Evolutionary conservation across 2,797 vertebrate genomes (phyloP), one percentile per base, ranked within the genome.

Genomic region (Decapterus maruadsi): DNA sequence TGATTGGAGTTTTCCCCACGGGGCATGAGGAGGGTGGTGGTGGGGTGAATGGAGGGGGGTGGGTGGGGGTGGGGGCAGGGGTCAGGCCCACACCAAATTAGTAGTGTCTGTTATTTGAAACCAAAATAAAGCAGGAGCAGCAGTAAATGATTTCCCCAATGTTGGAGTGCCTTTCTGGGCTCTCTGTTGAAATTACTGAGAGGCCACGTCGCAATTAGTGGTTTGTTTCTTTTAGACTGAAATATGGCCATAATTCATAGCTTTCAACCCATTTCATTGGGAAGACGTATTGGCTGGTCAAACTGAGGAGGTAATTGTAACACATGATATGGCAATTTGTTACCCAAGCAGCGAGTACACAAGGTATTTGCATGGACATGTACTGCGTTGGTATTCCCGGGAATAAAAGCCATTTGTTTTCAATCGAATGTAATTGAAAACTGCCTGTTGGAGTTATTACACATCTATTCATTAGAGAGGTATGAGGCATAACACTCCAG

Each of bases 81-180:
- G 96, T 97, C 96, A 95, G 87, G 91, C 93, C 94, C 95, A 96
- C 94, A 87, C 94, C 94, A 96, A 96, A 97, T 97, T 96, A 96
- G 95, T 90, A 92, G 93, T 96, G 96, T 97, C 96, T 97, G 96
- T 97, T 96, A 97, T 92, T 94, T 90, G 95, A 97, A 96, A 96
- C 95, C 95, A 95, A 97, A 97, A 96, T 96, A 96, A 97, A 97
- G 94, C 93, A 95, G 92, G 76, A 94, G 92, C 94, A 96, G 95
- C 94, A 95, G 94, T 94, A 95, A 95, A 95, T 95, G 93, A 94
- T 96, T 96, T 95, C 95, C 90, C 91, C 84, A 70, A 88, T 87
- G 91, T 89, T 92, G 89, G 92, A 94, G 93, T 46, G 87, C 87
- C 86, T 91, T 91, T 93, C 93, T 94, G 84, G 92, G 92, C 90